A percentile compares a stretch with the other conserved stretches of the same genome.
These are phyloP conservation scores for Carassius gibelio DNA, from an alignment of 2,113 vertebrate species.

Conservation along the genomic window DNA sequence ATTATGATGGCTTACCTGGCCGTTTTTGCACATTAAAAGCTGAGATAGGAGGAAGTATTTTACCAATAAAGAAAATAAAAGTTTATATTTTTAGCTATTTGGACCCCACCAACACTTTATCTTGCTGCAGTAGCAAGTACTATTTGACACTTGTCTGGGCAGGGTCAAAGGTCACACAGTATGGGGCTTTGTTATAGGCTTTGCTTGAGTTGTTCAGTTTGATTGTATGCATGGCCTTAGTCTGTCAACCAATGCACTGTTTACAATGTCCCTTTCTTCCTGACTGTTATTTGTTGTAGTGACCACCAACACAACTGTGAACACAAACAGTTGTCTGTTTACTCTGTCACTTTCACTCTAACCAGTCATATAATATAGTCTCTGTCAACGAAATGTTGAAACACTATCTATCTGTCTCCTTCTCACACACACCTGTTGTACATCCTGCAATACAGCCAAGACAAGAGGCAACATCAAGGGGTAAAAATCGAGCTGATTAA, in stretches of 20 bases:
- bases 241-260: constrained; percentile 45
- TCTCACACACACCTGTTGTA: constrained; percentile 44
- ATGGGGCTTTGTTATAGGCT: constrained; percentile 60
- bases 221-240: constrained; percentile 56
- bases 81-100: neutral
- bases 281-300: constrained; percentile 29
- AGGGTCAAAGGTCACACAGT: constrained; percentile 47
- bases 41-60: neutral
- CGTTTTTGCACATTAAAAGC: neutral
- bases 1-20: neutral
- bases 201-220: constrained; percentile 59
- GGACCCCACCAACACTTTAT: constrained; percentile 16
- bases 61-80: neutral
- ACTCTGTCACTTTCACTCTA: constrained; percentile 37
- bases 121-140: neutral
- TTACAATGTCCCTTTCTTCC: constrained; percentile 18
- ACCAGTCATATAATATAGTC: neutral
- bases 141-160: constrained; percentile 13
- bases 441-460: constrained; percentile 37
- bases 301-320: constrained; percentile 30
- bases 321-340: constrained; percentile 40
- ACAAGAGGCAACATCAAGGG: constrained; percentile 54
- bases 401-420: neutral
- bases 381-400: constrained; percentile 3
- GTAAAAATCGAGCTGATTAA: constrained; percentile 22